phyloP scores from a whole-genome alignment of 2,888 invertebrate species.

The Seira musarum region DNA sequence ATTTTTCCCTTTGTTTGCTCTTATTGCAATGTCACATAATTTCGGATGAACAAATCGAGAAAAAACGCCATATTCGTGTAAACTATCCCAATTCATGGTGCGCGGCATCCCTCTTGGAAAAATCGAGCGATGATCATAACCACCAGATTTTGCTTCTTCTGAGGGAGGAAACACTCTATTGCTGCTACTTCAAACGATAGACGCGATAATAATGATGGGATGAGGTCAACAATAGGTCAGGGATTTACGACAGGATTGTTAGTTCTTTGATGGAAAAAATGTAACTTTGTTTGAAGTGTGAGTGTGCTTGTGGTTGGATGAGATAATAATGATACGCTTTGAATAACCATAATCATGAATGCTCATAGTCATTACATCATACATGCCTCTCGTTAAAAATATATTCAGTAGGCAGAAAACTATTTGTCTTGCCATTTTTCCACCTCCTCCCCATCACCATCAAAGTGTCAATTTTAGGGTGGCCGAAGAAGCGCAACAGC shows the following conservation, averaged over 20 bases:
- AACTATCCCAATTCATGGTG: slow-evolving; percentile 5
- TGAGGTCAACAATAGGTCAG: slow-evolving; percentile 61
- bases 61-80: background rate
- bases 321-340: background rate
- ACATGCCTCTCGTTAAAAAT: no score
- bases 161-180: slow-evolving; percentile 22
- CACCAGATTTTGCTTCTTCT: slow-evolving; percentile 13
- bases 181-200: no score
- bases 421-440: no score
- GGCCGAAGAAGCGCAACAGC: no score
- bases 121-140: background rate
- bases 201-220: slow-evolving; percentile 53
- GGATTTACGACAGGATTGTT: slow-evolving; percentile 35
- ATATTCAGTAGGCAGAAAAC: no score
- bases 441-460: no score
- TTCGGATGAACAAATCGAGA: slow-evolving; percentile 36
- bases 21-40: slow-evolving; percentile 38
- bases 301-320: background rate
- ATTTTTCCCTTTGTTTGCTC: slow-evolving; percentile 20
- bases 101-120: background rate
- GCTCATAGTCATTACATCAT: no score
- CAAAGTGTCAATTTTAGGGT: no score
- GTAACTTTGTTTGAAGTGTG: background rate
- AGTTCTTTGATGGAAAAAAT: background rate
- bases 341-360: no score